Evolutionary conservation across 2,888 invertebrate species (phyloP), one percentile per base, ranked within the genome.

Genomic region (Thyatira batis): DNA sequence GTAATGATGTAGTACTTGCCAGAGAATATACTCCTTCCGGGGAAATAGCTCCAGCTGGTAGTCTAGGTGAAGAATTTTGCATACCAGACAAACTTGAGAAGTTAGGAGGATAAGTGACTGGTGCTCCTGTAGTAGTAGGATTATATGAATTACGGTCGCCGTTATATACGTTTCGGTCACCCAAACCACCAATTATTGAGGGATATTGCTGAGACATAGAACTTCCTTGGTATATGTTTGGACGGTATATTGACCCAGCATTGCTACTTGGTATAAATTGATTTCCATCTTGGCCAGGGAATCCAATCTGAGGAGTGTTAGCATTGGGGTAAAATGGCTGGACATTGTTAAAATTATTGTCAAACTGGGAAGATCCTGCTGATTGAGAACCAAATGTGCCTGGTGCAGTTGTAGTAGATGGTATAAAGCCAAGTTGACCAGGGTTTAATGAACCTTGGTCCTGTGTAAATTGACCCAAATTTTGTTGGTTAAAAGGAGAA

Each of bases 381-480:
- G 5, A 17, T 48, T 49, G 28, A 13, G 20, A 9, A 1, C 48
- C 28, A 8, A 55, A 27, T 39, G 20, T 9, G 13, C 28, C 20
- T 52, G 50, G 55, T 0, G 54, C 39, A n/a, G 20, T 5, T 43
- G 11, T 28, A 45, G 51, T 52, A 11, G 61, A 51, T 3, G 53
- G 33, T 39, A 48, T 8, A 17, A 46, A 25, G 1, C 17, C 27
- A 10, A 53, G 57, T 13, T 49, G 50, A 20, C 10, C 27, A 25
- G 33, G 39, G 11, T 55, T 44, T 51, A 13, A 33, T 33, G 50
- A 23, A 51, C 55, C 50, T 27, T 46, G 13, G 11, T 13, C 33
- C 27, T 39, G 51, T 9, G 49, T 43, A 20, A 39, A 30, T 46
- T 45, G 49, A 13, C 20, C 54, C 21, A 53, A 46, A 9, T 10